phyloP scores from a whole-genome alignment of 2,113 vertebrate species.

The Thamnaconus septentrionalis region DNA sequence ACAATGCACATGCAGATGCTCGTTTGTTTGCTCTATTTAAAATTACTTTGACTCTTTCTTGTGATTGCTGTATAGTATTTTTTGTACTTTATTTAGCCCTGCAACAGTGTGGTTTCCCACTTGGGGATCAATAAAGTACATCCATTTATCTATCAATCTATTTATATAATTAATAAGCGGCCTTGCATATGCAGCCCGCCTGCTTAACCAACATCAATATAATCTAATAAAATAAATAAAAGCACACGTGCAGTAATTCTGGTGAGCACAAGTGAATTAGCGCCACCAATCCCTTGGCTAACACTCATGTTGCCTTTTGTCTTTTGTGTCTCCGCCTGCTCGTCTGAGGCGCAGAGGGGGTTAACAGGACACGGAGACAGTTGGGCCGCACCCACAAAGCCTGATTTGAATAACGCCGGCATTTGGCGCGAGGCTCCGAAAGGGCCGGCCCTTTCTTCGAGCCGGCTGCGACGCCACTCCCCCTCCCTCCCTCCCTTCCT shows the following conservation, averaged over 20 bases:
- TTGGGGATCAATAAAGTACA: no score
- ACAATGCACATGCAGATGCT: no score
- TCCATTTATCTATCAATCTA: no score
- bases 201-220: no score
- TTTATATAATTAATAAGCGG: no score
- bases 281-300: not conserved
- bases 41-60: no score
- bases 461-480: constrained; percentile 38
- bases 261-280: not conserved
- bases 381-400: constrained; percentile 71
- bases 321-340: constrained; percentile 41
- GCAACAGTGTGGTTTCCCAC: no score
- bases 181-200: no score
- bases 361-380: constrained; percentile 71
- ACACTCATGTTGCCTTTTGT: not conserved
- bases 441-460: constrained; percentile 56
- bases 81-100: no score
- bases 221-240: not conserved
- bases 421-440: constrained; percentile 59
- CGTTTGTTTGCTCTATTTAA: no score
- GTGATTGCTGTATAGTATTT: no score
- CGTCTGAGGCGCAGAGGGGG: constrained; percentile 42
- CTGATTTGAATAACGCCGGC: constrained; percentile 70
- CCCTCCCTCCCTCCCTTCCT: constrained; percentile 6
- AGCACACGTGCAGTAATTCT: not conserved